A percentile compares a stretch with the other conserved stretches of the same genome.
Evolutionary conservation across 2,888 invertebrate genomes (phyloP).

Genomic region (Amphipyra tragopoginis): DNA sequence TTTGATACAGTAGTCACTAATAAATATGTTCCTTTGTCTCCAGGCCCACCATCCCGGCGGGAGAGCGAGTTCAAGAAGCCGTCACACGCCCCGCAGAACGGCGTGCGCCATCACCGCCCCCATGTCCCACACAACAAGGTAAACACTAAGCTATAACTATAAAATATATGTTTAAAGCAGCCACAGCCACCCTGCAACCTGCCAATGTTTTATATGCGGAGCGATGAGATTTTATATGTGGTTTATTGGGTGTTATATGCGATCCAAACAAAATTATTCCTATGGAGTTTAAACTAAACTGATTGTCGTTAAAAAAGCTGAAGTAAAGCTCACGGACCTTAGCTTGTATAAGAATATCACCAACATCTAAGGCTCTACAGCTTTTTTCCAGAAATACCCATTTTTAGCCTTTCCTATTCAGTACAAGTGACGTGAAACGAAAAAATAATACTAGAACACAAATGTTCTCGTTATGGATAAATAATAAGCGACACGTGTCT

Average conservation of each 20-base stretch:
- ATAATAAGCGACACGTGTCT: conserved; percentile 67
- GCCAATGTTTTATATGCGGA: conserved; percentile 40
- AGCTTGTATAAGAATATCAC: too few relatives aligned
- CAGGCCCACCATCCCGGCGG: conserved; percentile 88
- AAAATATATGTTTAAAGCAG: conserved; percentile 23
- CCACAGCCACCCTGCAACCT: conserved; percentile 35
- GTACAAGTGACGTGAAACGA: background rate
- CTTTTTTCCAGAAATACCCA: conserved; percentile 2
- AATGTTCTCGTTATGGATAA: conserved; percentile 57
- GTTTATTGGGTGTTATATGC: background rate
- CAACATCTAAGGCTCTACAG: background rate
- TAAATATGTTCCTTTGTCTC: conserved; percentile 62
- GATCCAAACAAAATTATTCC: too few relatives aligned
- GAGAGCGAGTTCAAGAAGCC: conserved; percentile 92
- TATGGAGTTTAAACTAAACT: too few relatives aligned
- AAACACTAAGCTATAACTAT: conserved; percentile 43
- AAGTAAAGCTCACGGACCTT: too few relatives aligned
- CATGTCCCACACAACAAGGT: conserved; percentile 83
- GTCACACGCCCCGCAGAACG: conserved; percentile 87
- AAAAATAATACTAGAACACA: conserved; percentile 25
- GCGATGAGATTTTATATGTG: conserved; percentile 30
- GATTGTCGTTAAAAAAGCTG: too few relatives aligned
- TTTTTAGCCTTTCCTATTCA: background rate
- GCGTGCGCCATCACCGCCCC: conserved; percentile 82
- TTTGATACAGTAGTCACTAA: conserved; percentile 10